A percentile compares a stretch with the other conserved stretches of the same genome.
phyloP scores from a whole-genome alignment of 1,140 invertebrate species.

The Lasaia peninsularis region DNA sequence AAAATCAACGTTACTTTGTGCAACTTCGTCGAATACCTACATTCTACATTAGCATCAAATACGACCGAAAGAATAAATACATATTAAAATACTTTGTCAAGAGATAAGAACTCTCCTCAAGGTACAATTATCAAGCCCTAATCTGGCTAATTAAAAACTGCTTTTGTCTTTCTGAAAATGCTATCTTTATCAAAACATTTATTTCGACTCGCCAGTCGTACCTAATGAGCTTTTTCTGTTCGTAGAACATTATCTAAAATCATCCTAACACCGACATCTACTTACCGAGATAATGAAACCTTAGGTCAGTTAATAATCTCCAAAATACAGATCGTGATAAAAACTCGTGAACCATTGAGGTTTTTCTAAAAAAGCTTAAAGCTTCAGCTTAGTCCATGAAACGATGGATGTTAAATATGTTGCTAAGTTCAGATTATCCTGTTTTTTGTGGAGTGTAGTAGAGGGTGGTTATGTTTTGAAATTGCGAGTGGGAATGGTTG shows the following conservation, averaged over 20 bases:
- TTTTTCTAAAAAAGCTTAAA: neutral
- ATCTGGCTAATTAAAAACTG: neutral
- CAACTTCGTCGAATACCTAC: too few relatives aligned
- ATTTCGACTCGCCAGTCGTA: neutral
- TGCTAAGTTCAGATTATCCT: neutral
- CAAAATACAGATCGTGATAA: neutral
- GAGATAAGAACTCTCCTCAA: too few relatives aligned
- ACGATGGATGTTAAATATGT: neutral
- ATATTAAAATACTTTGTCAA: too few relatives aligned
- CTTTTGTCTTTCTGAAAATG: neutral
- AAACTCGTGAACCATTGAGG: neutral
- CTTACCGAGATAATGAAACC: slow-evolving; percentile 1
- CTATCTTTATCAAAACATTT: neutral
- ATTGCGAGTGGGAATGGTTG: neutral
- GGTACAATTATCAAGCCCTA: too few relatives aligned
- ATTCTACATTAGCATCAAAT: too few relatives aligned
- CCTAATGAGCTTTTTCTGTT: slow-evolving; percentile 2
- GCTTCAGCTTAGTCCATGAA: neutral
- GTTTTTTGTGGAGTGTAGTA: neutral
- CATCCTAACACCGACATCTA: neutral
- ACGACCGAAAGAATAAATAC: too few relatives aligned
- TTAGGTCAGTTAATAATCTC: neutral
- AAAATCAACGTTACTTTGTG: too few relatives aligned
- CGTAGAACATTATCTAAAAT: slow-evolving; percentile 2
- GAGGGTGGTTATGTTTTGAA: neutral